phyloP scores from a whole-genome alignment of 2,888 invertebrate species.

The Nemapogon koenigi region DNA sequence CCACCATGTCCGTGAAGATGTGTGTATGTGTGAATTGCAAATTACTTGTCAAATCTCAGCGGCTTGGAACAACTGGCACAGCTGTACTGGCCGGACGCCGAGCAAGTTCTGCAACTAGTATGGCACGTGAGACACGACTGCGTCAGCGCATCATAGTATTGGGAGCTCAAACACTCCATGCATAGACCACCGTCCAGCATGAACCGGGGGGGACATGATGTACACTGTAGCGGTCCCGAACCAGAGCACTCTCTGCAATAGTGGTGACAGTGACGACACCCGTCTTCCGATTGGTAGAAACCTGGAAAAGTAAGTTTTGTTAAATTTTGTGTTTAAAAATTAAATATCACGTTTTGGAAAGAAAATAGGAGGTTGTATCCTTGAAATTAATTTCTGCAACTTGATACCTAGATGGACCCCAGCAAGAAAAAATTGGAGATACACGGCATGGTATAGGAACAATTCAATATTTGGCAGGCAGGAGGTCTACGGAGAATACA shows the following conservation, averaged over 20 bases:
- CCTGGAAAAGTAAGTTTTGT: constrained; percentile 31
- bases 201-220: constrained; percentile 73
- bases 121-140: constrained; percentile 74
- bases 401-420: too few relatives aligned
- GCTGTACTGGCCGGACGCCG: constrained; percentile 72
- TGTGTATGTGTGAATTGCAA: constrained; percentile 9
- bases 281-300: constrained; percentile 81
- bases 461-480: too few relatives aligned
- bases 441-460: too few relatives aligned
- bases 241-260: constrained; percentile 87
- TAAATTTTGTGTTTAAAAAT: too few relatives aligned
- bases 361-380: too few relatives aligned
- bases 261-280: constrained; percentile 88
- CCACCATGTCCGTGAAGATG: too few relatives aligned
- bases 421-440: too few relatives aligned
- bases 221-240: constrained; percentile 77
- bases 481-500: too few relatives aligned
- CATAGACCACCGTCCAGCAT: constrained; percentile 78
- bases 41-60: constrained; percentile 66
- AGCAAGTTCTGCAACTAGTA: constrained; percentile 67
- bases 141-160: constrained; percentile 73
- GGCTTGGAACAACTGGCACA: constrained; percentile 72
- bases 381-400: too few relatives aligned
- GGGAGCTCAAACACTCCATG: constrained; percentile 77
- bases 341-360: too few relatives aligned